A percentile compares a stretch with the other conserved stretches of the same genome.
phyloP scores from a whole-genome alignment of 2,113 vertebrate species.

The Phaethornis superciliosus region DNA sequence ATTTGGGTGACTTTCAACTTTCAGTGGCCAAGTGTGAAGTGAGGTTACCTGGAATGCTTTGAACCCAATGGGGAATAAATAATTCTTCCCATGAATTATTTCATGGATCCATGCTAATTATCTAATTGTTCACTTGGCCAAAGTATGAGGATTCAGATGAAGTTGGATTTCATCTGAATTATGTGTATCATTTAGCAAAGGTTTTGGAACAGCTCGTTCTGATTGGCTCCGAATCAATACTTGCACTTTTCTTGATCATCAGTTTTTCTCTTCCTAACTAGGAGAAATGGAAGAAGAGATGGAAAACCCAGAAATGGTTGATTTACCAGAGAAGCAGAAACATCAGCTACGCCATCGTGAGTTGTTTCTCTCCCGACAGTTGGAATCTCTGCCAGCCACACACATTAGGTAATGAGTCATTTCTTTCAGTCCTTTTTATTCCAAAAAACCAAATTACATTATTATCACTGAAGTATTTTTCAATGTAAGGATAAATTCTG shows the following conservation, averaged over 20 bases:
- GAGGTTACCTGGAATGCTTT: neutral
- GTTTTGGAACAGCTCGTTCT: neutral
- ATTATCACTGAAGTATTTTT: neutral
- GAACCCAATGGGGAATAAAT: neutral
- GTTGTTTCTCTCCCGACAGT: constrained; percentile 92
- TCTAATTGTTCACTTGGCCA: neutral
- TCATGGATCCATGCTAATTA: neutral
- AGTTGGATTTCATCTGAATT: neutral
- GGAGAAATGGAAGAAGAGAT: constrained; percentile 96
- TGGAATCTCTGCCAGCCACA: constrained; percentile 94
- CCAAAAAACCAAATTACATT: neutral
- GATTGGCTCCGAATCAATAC: neutral
- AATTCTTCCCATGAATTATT: neutral
- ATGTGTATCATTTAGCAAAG: neutral
- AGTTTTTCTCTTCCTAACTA: constrained; percentile 47
- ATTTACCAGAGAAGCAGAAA: constrained; percentile 93
- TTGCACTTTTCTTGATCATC: neutral
- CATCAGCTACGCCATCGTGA: constrained; percentile 95
- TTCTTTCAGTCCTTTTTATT: neutral
- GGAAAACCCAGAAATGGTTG: constrained; percentile 93
- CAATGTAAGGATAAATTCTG: neutral
- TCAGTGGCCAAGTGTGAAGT: neutral
- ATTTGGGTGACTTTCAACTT: neutral
- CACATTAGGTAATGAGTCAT: constrained; percentile 87
- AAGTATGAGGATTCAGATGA: neutral